These are phyloP conservation scores for Zosterops borbonicus DNA, from an alignment of 2,113 vertebrate genomes.

Conservation along the genomic window DNA sequence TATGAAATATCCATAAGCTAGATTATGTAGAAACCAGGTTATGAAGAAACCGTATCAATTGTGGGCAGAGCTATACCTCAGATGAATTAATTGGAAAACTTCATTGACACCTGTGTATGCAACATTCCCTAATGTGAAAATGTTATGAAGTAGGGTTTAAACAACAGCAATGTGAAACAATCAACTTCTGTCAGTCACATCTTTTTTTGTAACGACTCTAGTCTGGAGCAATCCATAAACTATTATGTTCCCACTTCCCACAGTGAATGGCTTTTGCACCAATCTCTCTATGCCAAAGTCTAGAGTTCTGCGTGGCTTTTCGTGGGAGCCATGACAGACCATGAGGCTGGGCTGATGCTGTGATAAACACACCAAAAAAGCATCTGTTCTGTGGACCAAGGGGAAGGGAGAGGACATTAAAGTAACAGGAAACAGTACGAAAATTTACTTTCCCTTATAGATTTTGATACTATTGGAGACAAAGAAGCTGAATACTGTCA, in stretches of 20 bases:
- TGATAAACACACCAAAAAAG: accelerated
- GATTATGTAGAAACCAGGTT: neutral
- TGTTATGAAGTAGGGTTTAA: neutral
- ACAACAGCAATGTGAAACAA: neutral
- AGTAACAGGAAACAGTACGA: neutral
- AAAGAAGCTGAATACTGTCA: neutral
- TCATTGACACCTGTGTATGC: neutral
- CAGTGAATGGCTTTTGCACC: neutral
- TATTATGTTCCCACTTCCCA: neutral
- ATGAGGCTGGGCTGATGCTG: neutral
- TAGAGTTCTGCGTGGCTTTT: neutral
- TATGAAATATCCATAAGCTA: neutral
- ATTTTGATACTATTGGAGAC: neutral
- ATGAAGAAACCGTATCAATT: neutral
- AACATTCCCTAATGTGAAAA: neutral
- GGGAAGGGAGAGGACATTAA: neutral
- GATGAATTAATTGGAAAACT: neutral
- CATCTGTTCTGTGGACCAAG: neutral
- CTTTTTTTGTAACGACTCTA: neutral
- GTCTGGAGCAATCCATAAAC: neutral
- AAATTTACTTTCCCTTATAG: neutral
- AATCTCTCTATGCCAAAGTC: neutral
- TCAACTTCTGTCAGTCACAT: neutral
- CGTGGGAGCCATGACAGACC: accelerated
- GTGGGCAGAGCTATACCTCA: neutral